Evolutionary conservation across 2,888 invertebrate species (phyloP).

Genomic region (Torymus auratus): DNA sequence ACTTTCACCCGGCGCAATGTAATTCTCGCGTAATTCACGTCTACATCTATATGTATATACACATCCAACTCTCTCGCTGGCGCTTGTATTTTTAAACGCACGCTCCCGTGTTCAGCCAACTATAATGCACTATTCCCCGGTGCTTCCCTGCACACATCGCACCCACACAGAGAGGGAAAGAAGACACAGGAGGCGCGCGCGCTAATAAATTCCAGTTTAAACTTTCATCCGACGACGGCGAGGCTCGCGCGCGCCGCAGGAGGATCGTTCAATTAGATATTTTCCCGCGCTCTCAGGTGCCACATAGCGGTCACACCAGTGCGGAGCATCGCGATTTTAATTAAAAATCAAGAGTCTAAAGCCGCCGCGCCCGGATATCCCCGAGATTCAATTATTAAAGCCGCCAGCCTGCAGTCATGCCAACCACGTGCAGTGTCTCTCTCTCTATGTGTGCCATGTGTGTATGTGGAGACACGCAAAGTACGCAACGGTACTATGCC

Average conservation of each 20-base stretch:
- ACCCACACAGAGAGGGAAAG: background rate
- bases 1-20: no score
- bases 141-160: background rate
- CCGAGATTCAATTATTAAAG: conserved; percentile 44
- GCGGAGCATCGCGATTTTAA: conserved; percentile 57
- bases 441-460: background rate
- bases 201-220: conserved; percentile 68
- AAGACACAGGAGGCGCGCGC: conserved; percentile 3
- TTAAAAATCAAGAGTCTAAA: conserved; percentile 66
- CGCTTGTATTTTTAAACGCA: no score
- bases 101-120: no score
- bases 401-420: background rate
- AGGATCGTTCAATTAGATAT: conserved; percentile 66
- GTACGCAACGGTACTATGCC: no score
- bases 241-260: conserved; percentile 35
- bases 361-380: conserved; percentile 40
- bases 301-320: background rate
- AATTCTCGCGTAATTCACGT: no score
- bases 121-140: no score
- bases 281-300: conserved; percentile 58
- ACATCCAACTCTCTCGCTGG: no score
- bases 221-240: conserved; percentile 62
- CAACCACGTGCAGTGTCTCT: background rate
- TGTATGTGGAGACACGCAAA: background rate
- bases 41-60: no score